Percentiles rank a stretch among this genome's conserved stretches.
phyloP scores from a whole-genome alignment of 2,888 invertebrate species.

The Frankliniella fusca region DNA sequence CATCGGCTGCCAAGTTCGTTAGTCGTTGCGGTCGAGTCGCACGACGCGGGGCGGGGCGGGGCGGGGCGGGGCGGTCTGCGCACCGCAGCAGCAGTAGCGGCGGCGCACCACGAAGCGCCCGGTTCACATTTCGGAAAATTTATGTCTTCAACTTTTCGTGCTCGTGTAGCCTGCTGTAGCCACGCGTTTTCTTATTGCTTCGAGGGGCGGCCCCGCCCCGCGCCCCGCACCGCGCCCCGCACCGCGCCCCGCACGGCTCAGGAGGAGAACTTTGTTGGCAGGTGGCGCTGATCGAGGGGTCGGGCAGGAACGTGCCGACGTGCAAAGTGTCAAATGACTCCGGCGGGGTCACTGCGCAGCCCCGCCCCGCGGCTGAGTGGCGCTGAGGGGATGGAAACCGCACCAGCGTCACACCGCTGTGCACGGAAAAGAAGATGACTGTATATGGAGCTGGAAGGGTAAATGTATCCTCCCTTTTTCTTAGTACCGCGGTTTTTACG shows the following conservation, averaged over 20 bases:
- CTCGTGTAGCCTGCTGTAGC: not conserved
- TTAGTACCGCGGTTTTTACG: too few species aligned
- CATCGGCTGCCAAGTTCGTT: not conserved
- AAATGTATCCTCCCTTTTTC: too few species aligned
- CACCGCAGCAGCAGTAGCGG: not conserved
- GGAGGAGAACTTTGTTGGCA: not conserved
- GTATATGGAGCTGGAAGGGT: too few species aligned
- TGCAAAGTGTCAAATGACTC: too few species aligned
- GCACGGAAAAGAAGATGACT: too few species aligned
- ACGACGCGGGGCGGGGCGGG: too few species aligned
- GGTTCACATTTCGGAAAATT: not conserved
- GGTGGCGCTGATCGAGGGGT: not conserved
- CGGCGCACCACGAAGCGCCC: not conserved
- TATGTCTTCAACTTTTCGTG: slow-evolving; percentile 21
- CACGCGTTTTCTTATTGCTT: slow-evolving; percentile 9
- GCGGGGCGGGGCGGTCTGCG: not conserved
- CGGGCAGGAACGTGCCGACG: too few species aligned
- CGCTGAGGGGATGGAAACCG: too few species aligned
- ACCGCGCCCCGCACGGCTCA: not conserved
- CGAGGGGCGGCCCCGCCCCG: not conserved
- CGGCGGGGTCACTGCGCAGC: too few species aligned
- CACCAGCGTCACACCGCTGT: too few species aligned
- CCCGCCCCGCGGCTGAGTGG: too few species aligned
- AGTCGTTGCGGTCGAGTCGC: too few species aligned
- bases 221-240: not conserved